phyloP scores from a whole-genome alignment of 2,888 invertebrate genomes.

The Philaethria dido region DNA sequence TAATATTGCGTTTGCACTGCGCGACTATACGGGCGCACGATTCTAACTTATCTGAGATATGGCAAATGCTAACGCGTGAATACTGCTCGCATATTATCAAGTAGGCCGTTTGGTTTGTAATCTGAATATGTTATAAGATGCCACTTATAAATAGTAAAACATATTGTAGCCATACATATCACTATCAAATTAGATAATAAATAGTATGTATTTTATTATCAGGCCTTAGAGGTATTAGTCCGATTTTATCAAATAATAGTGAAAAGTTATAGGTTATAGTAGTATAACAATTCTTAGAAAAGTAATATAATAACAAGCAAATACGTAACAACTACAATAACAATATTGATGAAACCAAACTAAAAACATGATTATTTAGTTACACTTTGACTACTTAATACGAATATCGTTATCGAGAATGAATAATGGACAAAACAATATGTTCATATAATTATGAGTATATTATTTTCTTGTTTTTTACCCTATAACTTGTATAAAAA shows the following conservation, averaged over 20 bases:
- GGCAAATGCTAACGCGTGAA: slow-evolving; percentile 22
- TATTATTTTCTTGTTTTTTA: no score
- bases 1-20: not conserved
- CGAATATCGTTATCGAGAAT: no score
- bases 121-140: slow-evolving; percentile 25
- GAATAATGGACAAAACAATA: no score
- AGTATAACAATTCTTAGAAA: no score
- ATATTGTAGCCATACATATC: not conserved
- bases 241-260: no score
- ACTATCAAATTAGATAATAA: not conserved
- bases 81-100: slow-evolving; percentile 37
- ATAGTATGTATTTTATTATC: not conserved
- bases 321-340: not conserved
- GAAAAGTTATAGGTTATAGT: no score
- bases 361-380: not conserved
- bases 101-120: slow-evolving; percentile 39
- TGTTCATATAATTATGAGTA: no score
- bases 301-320: not conserved
- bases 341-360: not conserved
- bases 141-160: not conserved
- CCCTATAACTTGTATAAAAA: no score
- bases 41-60: slow-evolving; percentile 35
- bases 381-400: no score
- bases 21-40: slow-evolving; percentile 37
- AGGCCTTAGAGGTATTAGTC: no score